Percentiles rank a stretch among this genome's conserved stretches.
phyloP scores from a whole-genome alignment of 1,140 invertebrate genomes.

The Brachionus calyciflorus region DNA sequence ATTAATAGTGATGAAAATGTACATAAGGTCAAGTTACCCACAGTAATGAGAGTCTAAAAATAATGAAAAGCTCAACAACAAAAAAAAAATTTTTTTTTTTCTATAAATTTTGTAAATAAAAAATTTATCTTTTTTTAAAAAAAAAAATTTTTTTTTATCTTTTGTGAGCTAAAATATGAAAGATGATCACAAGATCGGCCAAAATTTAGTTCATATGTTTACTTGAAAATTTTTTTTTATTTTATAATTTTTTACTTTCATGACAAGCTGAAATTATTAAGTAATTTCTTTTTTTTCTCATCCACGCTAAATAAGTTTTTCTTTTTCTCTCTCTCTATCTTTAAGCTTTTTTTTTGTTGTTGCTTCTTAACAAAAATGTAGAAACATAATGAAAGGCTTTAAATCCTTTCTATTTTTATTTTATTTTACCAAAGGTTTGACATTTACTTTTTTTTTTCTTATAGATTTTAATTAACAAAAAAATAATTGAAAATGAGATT shows the following conservation, averaged over 20 bases:
- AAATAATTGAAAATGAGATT: not conserved
- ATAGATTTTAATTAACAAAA: too few relatives aligned
- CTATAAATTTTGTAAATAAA: constrained; percentile 30
- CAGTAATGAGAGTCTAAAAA: too few relatives aligned
- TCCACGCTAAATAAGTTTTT: not conserved
- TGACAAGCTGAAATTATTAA: not conserved
- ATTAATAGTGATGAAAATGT: too few relatives aligned
- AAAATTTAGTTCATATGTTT: too few relatives aligned
- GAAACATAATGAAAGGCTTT: constrained; percentile 1
- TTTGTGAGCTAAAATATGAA: too few relatives aligned
- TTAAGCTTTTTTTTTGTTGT: not conserved
- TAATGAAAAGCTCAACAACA: too few relatives aligned
- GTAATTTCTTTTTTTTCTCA: not conserved
- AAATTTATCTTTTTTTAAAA: not conserved
- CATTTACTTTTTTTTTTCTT: too few relatives aligned
- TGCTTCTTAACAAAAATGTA: not conserved
- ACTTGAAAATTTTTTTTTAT: too few relatives aligned
- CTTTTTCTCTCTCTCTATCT: not conserved
- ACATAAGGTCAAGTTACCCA: too few relatives aligned
- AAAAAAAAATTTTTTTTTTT: not conserved
- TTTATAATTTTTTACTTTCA: constrained; percentile 1
- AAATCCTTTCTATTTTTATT: not conserved
- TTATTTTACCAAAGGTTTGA: not conserved
- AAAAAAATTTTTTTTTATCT: not conserved
- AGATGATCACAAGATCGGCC: too few relatives aligned